Base-by-base conservation (phyloP, 2,113 vertebrate species). In the Stomatorhinus ivindoensis region DNA sequence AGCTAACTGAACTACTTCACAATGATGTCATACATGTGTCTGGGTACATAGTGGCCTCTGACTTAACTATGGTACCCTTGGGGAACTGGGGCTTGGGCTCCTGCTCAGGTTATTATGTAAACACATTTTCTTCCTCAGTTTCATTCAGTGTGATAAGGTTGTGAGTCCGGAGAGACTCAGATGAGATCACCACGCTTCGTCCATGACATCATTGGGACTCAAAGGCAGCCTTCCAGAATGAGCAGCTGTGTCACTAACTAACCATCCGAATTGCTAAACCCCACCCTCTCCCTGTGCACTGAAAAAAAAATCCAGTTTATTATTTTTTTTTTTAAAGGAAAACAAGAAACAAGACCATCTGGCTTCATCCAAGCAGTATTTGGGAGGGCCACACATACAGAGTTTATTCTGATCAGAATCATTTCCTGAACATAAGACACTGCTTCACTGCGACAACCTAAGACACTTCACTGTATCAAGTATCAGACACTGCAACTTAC, bases 61-160 rank as follows among this genome's bases (percentile, higher is more conserved):
- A 61, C 42, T 80, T 80, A 76, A 39, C 35, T 35, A 76, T 6
- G 35, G 35, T 39, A 47, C 53, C 7, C 76, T 11, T 50, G 82
- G 50, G 35, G 24, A 73, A n/a, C 11, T 76, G 13, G 76, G 35
- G 48, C 15, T 76, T 89, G 88, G 50, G 91, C 87, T 90, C 90
- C 80, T 0, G 50, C 89, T 88, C 88, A 44, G 48, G 83, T 8
- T 82, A 76, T 95, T 94, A 91, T 92, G 90, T 93, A 94, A 95
- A 53, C 47, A 94, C 94, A 92, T 90, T 55, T 84, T 90, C 88
- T 92, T 90, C 92, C 82, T 91, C 88, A 92, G 82, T 91, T 90
- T 94, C 94, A 93, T 92, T 94, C 92, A 91, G 61, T 15, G 61
- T 39, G 8, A 89, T 90, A 85, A 89, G 61, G 50, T 91, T 93